phyloP scores from a whole-genome alignment of 2,797 vertebrate species.

The Labeo calbasu region DNA sequence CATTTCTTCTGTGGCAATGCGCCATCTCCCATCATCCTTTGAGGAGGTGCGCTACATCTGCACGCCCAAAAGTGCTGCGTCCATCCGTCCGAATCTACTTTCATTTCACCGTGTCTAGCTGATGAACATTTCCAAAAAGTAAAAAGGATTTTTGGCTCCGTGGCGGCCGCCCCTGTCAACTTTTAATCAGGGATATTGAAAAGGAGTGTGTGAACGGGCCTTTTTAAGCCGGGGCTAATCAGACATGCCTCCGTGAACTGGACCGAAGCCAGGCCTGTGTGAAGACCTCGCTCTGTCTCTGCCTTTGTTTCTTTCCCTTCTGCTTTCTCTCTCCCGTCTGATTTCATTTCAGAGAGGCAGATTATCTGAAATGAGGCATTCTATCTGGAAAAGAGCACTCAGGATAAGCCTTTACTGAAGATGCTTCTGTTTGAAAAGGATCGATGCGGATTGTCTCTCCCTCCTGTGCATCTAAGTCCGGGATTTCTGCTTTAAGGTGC shows the following conservation, averaged over 20 bases:
- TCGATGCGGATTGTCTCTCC: slow-evolving; percentile 48
- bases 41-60: neutral
- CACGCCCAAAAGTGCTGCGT: slow-evolving; percentile 26
- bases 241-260: slow-evolving; percentile 75
- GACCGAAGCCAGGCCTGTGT: slow-evolving; percentile 68
- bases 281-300: slow-evolving; percentile 49
- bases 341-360: slow-evolving; percentile 48
- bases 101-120: slow-evolving; percentile 69
- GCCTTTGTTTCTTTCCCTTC: slow-evolving; percentile 55
- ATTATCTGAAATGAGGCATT: slow-evolving; percentile 50
- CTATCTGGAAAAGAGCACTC: slow-evolving; percentile 53
- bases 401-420: slow-evolving; percentile 51
- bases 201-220: slow-evolving; percentile 70
- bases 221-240: slow-evolving; percentile 79
- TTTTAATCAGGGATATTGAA: slow-evolving; percentile 80
- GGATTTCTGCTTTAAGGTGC: slow-evolving; percentile 43
- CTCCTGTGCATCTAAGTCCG: slow-evolving; percentile 16
- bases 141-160: slow-evolving; percentile 75
- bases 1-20: neutral
- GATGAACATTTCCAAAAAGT: slow-evolving; percentile 77
- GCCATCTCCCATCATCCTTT: slow-evolving; percentile 8
- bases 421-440: slow-evolving; percentile 48
- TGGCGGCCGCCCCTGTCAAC: slow-evolving; percentile 67
- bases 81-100: slow-evolving; percentile 38
- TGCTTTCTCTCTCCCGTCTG: slow-evolving; percentile 33